Conservation (phyloP, 2,113 vertebrate genomes). For the Erythrolamprus reginae region DNA sequence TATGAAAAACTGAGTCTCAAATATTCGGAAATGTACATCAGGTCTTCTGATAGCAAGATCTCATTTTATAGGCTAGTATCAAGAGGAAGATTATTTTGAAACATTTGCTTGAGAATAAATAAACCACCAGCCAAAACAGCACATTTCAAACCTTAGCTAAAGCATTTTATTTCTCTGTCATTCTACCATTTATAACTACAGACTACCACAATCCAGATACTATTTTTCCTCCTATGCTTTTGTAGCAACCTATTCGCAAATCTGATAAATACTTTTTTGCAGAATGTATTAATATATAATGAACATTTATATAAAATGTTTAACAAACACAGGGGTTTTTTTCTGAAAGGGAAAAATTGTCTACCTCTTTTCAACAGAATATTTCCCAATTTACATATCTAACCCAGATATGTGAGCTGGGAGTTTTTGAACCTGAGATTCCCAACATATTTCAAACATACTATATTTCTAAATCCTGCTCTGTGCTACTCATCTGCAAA, state of each 20-base stretch:
- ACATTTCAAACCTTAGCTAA: background rate
- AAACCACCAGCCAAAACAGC: background rate
- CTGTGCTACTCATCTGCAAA: too few species aligned
- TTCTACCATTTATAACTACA: background rate
- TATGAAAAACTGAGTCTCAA: background rate
- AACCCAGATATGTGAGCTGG: background rate
- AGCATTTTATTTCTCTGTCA: background rate
- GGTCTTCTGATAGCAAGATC: too few species aligned
- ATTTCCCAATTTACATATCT: background rate
- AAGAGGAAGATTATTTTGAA: too few species aligned
- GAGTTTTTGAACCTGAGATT: background rate
- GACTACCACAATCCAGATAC: background rate
- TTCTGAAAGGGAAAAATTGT: background rate
- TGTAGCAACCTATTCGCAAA: background rate
- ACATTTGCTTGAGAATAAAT: background rate
- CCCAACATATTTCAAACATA: background rate
- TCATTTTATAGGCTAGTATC: too few species aligned
- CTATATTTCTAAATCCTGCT: background rate
- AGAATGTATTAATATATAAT: background rate
- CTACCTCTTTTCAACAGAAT: background rate
- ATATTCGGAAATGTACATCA: background rate
- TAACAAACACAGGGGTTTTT: background rate
- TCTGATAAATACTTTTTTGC: background rate
- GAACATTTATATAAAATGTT: background rate
- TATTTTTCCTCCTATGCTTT: background rate